Conservation (phyloP, 2,113 vertebrate genomes). For the Mesembrinibis cayennensis region DNA sequence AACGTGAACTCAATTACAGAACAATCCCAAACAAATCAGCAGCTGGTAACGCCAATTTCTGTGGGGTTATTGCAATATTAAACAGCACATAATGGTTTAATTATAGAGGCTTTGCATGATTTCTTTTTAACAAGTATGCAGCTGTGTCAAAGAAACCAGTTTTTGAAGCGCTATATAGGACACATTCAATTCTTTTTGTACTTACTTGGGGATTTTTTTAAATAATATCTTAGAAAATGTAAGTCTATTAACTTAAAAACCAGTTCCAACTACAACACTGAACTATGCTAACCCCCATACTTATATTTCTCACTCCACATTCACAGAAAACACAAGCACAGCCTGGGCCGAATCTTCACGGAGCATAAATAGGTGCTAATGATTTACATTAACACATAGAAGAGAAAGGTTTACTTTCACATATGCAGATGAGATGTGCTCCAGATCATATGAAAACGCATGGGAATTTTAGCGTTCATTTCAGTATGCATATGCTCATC, state of each 20-base stretch:
- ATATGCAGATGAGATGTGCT: neutral
- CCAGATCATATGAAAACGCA: neutral
- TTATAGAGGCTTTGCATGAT: neutral
- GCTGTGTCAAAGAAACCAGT: neutral
- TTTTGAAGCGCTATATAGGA: neutral
- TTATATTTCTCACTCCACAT: neutral
- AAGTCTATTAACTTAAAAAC: neutral
- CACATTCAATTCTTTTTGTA: neutral
- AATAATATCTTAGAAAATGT: neutral
- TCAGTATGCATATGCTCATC: neutral
- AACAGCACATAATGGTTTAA: constrained; percentile 9
- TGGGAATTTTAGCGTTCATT: neutral
- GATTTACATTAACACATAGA: neutral
- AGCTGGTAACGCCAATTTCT: neutral
- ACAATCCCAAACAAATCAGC: neutral
- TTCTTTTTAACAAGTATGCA: constrained; percentile 6
- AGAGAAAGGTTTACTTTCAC: neutral
- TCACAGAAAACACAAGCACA: neutral
- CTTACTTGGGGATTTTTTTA: neutral
- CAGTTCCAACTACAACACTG: neutral
- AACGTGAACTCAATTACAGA: neutral
- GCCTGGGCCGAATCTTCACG: neutral
- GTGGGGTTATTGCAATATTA: neutral
- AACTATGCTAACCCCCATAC: neutral
- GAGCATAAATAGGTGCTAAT: neutral